Evolutionary conservation across 2,113 vertebrate genomes (phyloP).

Genomic region (Trogon melanurus): DNA sequence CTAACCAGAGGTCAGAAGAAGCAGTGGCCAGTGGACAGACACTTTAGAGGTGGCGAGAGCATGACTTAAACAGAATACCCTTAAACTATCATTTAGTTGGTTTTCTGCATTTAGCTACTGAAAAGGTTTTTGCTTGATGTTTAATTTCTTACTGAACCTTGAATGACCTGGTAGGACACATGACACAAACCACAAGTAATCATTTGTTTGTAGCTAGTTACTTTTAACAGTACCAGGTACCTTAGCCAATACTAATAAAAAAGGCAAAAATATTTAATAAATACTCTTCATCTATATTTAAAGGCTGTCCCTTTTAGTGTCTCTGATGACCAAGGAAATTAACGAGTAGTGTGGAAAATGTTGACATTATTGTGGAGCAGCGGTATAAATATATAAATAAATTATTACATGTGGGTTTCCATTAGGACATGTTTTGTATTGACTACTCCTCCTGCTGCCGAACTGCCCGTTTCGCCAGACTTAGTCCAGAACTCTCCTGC

Average conservation of each 20-base stretch:
- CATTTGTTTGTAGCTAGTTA: constrained; percentile 39
- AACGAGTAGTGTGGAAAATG: neutral
- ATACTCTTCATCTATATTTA: neutral
- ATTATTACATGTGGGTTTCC: neutral
- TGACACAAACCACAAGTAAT: constrained; percentile 10
- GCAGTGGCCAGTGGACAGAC: neutral
- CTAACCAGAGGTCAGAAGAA: neutral
- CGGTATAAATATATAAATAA: neutral
- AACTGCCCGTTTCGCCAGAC: neutral
- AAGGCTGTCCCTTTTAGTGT: neutral
- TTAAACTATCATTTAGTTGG: neutral
- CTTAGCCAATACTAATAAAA: neutral
- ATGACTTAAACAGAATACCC: neutral
- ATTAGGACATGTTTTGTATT: neutral
- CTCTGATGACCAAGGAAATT: neutral
- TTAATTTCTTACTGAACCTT: constrained; percentile 54
- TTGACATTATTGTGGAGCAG: neutral
- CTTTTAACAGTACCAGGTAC: neutral
- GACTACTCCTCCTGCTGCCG: neutral
- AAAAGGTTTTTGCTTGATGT: neutral
- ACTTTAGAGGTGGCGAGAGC: neutral
- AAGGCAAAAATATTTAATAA: neutral
- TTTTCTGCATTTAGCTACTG: neutral
- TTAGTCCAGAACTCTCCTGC: neutral
- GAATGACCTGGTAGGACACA: neutral